phyloP scores from a whole-genome alignment of 2,113 vertebrate species.

The Syrmaticus mikado region DNA sequence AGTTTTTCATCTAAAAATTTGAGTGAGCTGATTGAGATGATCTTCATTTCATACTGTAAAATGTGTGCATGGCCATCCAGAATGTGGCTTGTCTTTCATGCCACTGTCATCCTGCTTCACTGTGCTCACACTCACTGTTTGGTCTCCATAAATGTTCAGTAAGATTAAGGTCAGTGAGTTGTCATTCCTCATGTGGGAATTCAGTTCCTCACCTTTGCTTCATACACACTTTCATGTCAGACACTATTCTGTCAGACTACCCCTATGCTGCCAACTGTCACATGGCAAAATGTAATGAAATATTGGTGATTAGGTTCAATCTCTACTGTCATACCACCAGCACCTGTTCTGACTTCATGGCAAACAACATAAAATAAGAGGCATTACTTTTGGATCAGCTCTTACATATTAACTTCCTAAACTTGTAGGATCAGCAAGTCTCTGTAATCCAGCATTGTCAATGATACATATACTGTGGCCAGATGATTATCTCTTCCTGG shows the following conservation, averaged over 20 bases:
- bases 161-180: neutral
- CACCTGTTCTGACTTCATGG: neutral
- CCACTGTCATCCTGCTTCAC: neutral
- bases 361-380: neutral
- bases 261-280: neutral
- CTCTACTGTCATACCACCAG: neutral
- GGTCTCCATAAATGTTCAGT: neutral
- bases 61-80: too few relatives aligned
- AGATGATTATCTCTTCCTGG: accelerated
- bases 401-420: neutral
- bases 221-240: neutral
- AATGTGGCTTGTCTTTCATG: neutral
- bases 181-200: neutral
- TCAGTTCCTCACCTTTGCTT: neutral
- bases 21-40: too few relatives aligned
- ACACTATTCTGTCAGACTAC: neutral
- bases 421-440: neutral
- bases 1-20: too few relatives aligned
- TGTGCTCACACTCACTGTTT: neutral
- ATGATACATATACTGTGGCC: neutral
- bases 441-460: neutral
- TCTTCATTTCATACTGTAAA: too few relatives aligned
- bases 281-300: neutral
- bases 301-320: neutral
- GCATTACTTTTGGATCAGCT: neutral